Evolutionary conservation across 2,113 vertebrate genomes (phyloP).

Genomic region (Rhizomys pruinosus): DNA sequence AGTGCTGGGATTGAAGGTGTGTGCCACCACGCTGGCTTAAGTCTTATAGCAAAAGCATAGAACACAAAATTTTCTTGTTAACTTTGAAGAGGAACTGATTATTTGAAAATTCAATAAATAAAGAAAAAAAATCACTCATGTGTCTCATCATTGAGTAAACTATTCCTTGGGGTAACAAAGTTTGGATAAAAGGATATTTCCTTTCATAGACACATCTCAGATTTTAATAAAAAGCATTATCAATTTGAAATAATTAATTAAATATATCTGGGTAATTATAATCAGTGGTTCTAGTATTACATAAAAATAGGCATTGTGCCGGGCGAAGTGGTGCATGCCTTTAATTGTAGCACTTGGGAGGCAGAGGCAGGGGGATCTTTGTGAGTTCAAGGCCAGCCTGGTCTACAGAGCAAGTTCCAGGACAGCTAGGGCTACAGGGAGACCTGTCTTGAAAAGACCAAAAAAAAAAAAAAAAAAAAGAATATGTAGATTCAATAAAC

Average conservation of each 20-base stretch:
- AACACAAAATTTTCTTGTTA: background rate
- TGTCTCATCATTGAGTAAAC: background rate
- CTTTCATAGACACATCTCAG: background rate
- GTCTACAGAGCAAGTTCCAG: no score
- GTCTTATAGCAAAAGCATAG: background rate
- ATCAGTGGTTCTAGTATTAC: background rate
- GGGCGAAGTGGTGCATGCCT: no score
- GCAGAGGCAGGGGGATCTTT: no score
- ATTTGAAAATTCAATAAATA: background rate
- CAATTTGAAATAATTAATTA: background rate
- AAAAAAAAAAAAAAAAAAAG: no score
- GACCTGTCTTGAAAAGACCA: no score
- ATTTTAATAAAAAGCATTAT: background rate
- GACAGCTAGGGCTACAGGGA: no score
- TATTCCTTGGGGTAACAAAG: background rate
- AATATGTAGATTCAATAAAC: no score
- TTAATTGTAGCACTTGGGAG: no score
- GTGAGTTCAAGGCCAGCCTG: no score
- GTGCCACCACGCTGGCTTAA: no score
- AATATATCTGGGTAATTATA: background rate
- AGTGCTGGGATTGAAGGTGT: no score
- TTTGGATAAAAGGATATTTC: background rate
- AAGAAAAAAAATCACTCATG: background rate
- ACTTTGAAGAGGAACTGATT: background rate
- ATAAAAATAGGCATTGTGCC: background rate